Evolutionary conservation across 2,888 invertebrate species (phyloP).

Genomic region (Diarsia mendica): DNA sequence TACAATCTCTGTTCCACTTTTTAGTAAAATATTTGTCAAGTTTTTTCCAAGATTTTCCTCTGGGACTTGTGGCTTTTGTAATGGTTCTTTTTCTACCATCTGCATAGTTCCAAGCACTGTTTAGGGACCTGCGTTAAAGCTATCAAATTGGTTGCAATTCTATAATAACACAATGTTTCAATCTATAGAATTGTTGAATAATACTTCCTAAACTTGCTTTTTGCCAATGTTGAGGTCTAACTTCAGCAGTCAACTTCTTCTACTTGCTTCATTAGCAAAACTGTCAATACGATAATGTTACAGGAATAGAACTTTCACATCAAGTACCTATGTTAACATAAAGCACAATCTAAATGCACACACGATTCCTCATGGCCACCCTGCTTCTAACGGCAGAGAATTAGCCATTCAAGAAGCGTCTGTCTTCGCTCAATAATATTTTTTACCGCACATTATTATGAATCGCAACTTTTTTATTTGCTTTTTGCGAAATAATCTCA

Average conservation of each 20-base stretch:
- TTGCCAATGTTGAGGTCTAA: not conserved
- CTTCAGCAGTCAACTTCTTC: not conserved
- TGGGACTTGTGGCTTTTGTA: not conserved
- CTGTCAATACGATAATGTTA: not conserved
- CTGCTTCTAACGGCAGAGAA: conserved; percentile 22
- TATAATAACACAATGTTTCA: not conserved
- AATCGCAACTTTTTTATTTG: conserved; percentile 31
- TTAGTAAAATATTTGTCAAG: not conserved
- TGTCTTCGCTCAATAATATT: conserved; percentile 20
- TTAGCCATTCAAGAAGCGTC: conserved; percentile 43
- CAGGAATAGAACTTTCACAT: not conserved
- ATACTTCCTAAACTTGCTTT: not conserved
- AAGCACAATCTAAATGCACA: conserved; percentile 13
- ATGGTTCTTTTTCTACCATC: not conserved
- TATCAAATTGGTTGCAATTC: not conserved
- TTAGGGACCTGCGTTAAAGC: too few relatives aligned
- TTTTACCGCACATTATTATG: conserved; percentile 36
- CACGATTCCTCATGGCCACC: conserved; percentile 24
- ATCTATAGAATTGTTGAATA: not conserved
- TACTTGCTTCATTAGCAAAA: not conserved
- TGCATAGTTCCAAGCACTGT: not conserved
- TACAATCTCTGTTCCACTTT: not conserved
- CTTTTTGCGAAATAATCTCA: conserved; percentile 1
- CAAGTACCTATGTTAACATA: not conserved
- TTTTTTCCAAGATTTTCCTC: not conserved